These are phyloP conservation scores for Drosophila lutescens DNA, from an alignment of 2,888 invertebrate species.

Conservation along the genomic window DNA sequence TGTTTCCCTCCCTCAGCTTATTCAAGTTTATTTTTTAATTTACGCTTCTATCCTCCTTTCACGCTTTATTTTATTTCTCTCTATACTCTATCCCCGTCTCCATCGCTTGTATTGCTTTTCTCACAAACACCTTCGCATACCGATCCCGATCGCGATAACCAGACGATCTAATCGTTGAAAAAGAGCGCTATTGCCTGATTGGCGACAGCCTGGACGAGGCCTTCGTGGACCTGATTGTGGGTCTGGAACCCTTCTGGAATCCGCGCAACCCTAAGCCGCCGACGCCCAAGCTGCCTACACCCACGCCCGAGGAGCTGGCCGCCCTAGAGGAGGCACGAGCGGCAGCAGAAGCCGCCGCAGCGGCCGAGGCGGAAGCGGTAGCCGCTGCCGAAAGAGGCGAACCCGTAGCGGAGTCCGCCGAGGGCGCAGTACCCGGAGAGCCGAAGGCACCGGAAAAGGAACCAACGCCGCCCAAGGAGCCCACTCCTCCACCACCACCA, in stretches of 20 bases:
- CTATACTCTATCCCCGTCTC: slow-evolving; percentile 47
- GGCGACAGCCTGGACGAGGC: slow-evolving; percentile 97
- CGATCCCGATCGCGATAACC: slow-evolving; percentile 9
- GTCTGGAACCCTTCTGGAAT: slow-evolving; percentile 86
- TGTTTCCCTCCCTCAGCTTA: slow-evolving; percentile 1
- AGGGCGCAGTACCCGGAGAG: slow-evolving; percentile 59
- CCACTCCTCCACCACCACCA: slow-evolving; percentile 84
- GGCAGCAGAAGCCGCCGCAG: slow-evolving; percentile 77
- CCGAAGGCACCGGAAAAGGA: slow-evolving; percentile 75
- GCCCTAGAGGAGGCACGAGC: slow-evolving; percentile 82
- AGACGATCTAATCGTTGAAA: slow-evolving; percentile 94
- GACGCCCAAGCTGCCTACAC: slow-evolving; percentile 83
- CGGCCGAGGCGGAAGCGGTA: slow-evolving; percentile 71
- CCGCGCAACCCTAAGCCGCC: slow-evolving; percentile 84
- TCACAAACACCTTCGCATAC: slow-evolving; percentile 54
- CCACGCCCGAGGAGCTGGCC: slow-evolving; percentile 82
- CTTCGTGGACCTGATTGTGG: slow-evolving; percentile 92
- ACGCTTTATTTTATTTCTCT: slow-evolving; percentile 59
- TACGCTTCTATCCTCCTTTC: slow-evolving; percentile 54
- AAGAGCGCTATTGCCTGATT: slow-evolving; percentile 96
- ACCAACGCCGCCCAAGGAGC: slow-evolving; percentile 81
- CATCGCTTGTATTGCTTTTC: slow-evolving; percentile 61
- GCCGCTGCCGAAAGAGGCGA: slow-evolving; percentile 68
- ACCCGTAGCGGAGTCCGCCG: slow-evolving; percentile 60
- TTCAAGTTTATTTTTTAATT: slow-evolving; percentile 52